A percentile compares a stretch with the other conserved stretches of the same genome.
Evolutionary conservation across 92 coral and sea anemone species (phyloP).

Genomic region (Desmophyllum pertusum): DNA sequence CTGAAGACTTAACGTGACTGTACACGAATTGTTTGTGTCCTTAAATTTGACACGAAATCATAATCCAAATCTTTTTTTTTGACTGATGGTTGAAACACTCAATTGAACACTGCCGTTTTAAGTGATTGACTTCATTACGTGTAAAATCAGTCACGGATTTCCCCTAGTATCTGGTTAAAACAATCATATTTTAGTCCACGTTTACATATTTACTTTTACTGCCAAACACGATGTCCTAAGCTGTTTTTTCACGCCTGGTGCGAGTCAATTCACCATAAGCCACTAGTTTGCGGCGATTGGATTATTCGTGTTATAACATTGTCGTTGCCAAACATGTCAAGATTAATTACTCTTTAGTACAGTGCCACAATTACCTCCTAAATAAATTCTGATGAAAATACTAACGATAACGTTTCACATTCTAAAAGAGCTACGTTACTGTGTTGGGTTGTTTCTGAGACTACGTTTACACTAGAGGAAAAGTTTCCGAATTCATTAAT

Average conservation of each 20-base stretch:
- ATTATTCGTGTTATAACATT: slow-evolving; percentile 20
- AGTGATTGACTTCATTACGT: neutral
- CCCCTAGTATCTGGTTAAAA: neutral
- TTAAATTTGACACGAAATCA: neutral
- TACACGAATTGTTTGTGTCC: neutral
- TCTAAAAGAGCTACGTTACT: neutral
- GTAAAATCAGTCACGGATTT: neutral
- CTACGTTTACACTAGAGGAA: too few species aligned
- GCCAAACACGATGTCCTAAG: neutral
- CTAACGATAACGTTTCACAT: neutral
- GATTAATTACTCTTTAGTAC: slow-evolving; percentile 33
- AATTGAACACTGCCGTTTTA: neutral
- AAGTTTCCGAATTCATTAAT: too few species aligned
- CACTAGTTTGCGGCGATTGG: slow-evolving; percentile 13
- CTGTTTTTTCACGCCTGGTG: slow-evolving; percentile 1
- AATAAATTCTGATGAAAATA: neutral
- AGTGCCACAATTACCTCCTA: neutral
- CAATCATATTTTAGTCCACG: neutral
- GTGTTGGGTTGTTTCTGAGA: too few species aligned
- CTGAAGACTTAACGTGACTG: too few species aligned
- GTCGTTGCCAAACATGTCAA: slow-evolving; percentile 9
- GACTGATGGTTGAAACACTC: neutral
- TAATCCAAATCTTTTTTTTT: neutral
- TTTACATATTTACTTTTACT: neutral
- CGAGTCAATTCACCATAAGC: neutral